Evolutionary conservation across 2,888 invertebrate genomes (phyloP).

Genomic region (Lasiommata megera): DNA sequence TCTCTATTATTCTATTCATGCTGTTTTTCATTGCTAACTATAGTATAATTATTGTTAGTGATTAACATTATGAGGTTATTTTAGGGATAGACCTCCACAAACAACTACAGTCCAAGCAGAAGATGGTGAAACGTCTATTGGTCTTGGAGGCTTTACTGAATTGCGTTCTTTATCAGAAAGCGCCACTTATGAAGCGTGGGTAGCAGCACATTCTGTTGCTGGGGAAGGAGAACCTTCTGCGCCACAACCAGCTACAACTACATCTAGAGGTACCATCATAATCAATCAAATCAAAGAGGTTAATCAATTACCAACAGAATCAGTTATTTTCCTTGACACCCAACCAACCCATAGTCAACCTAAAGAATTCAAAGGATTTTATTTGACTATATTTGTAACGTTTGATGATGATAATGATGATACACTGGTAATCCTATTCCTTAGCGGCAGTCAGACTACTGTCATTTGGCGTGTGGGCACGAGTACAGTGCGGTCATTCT

Average conservation of each 20-base stretch:
- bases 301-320: too few relatives aligned
- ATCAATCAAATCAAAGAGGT: too few relatives aligned
- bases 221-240: constrained; percentile 91
- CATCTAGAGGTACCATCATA: constrained; percentile 82
- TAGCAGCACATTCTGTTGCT: constrained; percentile 89
- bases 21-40: too few relatives aligned
- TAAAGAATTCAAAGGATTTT: too few relatives aligned
- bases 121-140: constrained; percentile 60
- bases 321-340: too few relatives aligned
- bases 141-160: constrained; percentile 81
- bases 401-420: neutral
- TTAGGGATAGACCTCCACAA: constrained; percentile 71
- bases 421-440: neutral
- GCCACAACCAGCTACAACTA: constrained; percentile 87
- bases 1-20: neutral
- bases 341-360: too few relatives aligned
- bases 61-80: neutral
- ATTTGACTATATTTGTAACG: too few relatives aligned
- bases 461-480: constrained; percentile 89
- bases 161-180: constrained; percentile 86
- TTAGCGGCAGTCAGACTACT: constrained; percentile 91
- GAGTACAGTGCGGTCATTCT: constrained; percentile 85
- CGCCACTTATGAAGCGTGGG: constrained; percentile 92
- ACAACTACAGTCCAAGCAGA: constrained; percentile 70
- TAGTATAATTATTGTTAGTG: too few relatives aligned